Evolutionary conservation across 2,797 vertebrate species (phyloP).

Genomic region (Nyctibius grandis): DNA sequence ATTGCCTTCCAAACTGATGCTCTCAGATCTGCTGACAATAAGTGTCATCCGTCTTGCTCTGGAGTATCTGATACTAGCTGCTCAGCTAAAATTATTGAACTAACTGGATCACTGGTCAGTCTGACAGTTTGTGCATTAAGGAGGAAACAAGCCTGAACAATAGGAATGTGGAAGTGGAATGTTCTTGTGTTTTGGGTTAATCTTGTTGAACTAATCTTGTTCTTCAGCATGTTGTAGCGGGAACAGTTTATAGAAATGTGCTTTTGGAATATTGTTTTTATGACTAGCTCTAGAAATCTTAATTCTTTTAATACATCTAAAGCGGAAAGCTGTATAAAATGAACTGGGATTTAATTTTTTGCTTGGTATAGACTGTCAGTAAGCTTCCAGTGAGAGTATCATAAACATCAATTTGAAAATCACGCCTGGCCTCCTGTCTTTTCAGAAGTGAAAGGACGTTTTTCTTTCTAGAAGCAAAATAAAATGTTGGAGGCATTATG

Average conservation of each 20-base stretch:
- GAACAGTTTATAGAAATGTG: neutral
- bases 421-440: neutral
- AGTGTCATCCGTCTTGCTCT: neutral
- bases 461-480: neutral
- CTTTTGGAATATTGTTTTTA: neutral
- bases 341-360: neutral
- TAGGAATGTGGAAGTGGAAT: neutral
- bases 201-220: neutral
- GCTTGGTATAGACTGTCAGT: neutral
- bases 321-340: neutral
- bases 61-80: neutral
- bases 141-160: neutral
- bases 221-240: neutral
- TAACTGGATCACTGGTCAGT: neutral
- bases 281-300: neutral
- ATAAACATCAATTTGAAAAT: neutral
- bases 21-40: neutral
- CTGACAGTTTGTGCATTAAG: neutral
- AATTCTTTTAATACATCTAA: neutral
- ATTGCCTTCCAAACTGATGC: neutral
- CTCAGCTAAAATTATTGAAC: neutral
- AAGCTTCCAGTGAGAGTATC: neutral
- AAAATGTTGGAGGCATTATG: neutral
- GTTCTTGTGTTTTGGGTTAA: neutral
- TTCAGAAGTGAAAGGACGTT: neutral